phyloP scores from a whole-genome alignment of 2,113 vertebrate genomes.

The Bubalus kerabau region DNA sequence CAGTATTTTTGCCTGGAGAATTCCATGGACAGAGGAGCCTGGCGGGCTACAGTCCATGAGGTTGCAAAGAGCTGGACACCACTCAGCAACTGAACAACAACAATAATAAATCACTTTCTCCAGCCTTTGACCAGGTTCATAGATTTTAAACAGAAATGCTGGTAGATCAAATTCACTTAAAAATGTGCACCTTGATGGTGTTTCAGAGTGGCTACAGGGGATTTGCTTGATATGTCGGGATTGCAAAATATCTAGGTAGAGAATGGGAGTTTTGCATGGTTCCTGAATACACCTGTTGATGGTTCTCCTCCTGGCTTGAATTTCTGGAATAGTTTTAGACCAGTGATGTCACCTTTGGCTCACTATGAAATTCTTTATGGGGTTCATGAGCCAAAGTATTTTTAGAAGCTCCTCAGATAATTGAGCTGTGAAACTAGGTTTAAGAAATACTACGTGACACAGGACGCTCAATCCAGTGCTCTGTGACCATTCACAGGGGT shows the following conservation, averaged over 20 bases:
- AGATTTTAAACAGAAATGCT: background rate
- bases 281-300: background rate
- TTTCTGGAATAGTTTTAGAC: background rate
- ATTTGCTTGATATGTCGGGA: background rate
- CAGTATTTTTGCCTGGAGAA: background rate
- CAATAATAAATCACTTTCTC: background rate
- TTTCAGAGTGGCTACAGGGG: background rate
- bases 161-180: background rate
- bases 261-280: no score
- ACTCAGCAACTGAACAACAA: background rate
- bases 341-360: background rate
- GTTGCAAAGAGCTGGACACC: background rate
- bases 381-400: background rate
- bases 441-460: background rate
- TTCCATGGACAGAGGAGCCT: background rate
- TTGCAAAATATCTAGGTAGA: background rate
- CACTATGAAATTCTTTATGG: background rate
- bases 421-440: background rate
- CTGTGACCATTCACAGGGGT: background rate
- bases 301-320: background rate
- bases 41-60: background rate
- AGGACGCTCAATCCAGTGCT: background rate
- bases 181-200: background rate
- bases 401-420: background rate
- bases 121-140: background rate